phyloP scores from a whole-genome alignment of 2,888 invertebrate genomes.

The Tuta absoluta region DNA sequence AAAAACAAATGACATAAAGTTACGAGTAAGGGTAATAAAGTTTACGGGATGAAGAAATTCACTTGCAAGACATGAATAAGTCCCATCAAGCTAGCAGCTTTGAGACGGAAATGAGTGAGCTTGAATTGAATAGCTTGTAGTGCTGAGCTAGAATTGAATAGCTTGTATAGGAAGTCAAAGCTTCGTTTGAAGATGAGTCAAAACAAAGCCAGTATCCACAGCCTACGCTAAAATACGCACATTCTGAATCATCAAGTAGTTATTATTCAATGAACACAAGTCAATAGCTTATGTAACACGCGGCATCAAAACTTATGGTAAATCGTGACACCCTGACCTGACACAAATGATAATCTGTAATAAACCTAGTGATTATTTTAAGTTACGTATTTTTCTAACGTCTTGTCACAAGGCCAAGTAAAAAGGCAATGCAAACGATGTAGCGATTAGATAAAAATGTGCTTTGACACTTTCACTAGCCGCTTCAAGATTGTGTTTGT shows the following conservation, averaged over 20 bases:
- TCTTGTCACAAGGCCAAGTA: not conserved
- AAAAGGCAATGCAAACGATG: not conserved
- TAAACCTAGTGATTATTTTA: constrained; percentile 2
- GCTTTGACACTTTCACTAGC: not conserved
- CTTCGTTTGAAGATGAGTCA: constrained; percentile 10
- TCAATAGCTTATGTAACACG: constrained; percentile 2
- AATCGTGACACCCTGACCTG: constrained; percentile 21
- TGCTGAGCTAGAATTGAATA: not conserved
- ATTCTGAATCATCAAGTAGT: constrained; percentile 12
- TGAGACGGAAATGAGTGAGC: not conserved
- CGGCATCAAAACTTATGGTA: constrained; percentile 14
- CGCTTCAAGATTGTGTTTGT: not conserved
- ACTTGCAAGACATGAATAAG: not conserved
- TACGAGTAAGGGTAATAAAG: not conserved
- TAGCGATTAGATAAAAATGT: not conserved
- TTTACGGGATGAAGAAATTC: not conserved
- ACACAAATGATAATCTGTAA: constrained; percentile 18
- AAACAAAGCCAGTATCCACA: constrained; percentile 3
- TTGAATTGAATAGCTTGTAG: constrained; percentile 2
- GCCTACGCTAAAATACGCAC: constrained; percentile 11
- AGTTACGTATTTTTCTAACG: constrained; percentile 4
- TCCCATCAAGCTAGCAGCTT: constrained; percentile 1
- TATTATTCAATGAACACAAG: constrained; percentile 14
- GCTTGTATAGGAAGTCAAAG: constrained; percentile 9
- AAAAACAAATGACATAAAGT: not conserved